Evolutionary conservation across 2,113 vertebrate genomes (phyloP), one percentile per base, ranked within the genome.

Genomic region (Coracopsis vasa): DNA sequence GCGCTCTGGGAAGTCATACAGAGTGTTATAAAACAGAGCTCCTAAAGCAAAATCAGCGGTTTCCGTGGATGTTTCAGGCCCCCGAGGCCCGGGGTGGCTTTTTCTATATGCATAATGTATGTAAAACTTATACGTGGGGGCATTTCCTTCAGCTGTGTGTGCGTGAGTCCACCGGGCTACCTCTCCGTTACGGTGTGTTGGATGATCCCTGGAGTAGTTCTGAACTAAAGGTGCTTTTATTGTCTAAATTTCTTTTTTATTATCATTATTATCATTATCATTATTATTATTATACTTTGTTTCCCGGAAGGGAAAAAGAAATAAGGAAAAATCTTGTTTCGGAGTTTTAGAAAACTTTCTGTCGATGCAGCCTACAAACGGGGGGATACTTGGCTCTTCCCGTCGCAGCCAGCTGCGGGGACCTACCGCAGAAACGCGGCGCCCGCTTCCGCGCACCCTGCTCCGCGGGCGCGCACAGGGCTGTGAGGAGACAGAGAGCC

Each of bases 401-500:
- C 20, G 5, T 51, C 12, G 2, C 69, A 31, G 86, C 69, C 27
- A 7, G 3, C 33, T 31, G 58, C 29, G 6, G 74, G 31, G 8
- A 77, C 14, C 11, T 70, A 0, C 41, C 0, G 67, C 91, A 67
- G 28, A 28, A 60, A 9, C 1, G 33, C 41, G 28, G 74, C 11
- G 0, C 37, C 50, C 13, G 7, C 18, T 33, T 41, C 25, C 4
- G 28, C 33, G 15, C 80, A 37, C 25, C n/a, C 71, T 2, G 53
- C 50, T 54, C 73, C 28, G 65, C 42, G 33, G 70, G 51, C 11
- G 4, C 8, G 41, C 71, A 9, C 14, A 20, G 56, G 16, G 35
- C 39, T 60, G 62, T 37, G 3, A 45, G n/a, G 1, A 35, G 10
- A 18, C 64, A 2, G 5, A 0, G 18, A 0, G 12, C 31, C 73